Conservation (phyloP, 2,888 invertebrate species). For the Lasioglossum oenotherae region DNA sequence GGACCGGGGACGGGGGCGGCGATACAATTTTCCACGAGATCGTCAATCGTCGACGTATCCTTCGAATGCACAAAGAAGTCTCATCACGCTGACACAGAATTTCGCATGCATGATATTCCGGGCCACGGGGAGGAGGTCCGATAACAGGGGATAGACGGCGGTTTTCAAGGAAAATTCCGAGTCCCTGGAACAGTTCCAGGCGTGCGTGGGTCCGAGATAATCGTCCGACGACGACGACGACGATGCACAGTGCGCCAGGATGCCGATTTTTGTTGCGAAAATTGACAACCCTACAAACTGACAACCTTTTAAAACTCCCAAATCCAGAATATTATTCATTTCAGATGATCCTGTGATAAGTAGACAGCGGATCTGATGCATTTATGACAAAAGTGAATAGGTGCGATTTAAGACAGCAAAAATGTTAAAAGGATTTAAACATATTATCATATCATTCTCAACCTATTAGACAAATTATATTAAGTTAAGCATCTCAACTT, state of each 20-base stretch:
- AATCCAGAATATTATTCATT: too few relatives aligned
- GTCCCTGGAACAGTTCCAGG: conserved; percentile 41
- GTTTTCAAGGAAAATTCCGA: neutral
- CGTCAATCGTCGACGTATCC: neutral
- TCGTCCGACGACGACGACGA: conserved; percentile 10
- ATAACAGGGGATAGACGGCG: conserved; percentile 1
- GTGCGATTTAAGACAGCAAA: too few relatives aligned
- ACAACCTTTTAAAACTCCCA: too few relatives aligned
- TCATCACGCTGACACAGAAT: conserved; percentile 4
- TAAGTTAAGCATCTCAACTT: too few relatives aligned
- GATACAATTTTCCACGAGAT: neutral
- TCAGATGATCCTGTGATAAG: too few relatives aligned
- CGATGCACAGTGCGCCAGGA: neutral
- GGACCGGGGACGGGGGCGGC: neutral
- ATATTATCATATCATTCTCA: too few relatives aligned
- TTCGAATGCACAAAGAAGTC: neutral
- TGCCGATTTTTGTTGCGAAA: too few relatives aligned
- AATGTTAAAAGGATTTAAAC: too few relatives aligned
- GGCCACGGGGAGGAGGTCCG: neutral
- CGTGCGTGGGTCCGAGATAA: conserved; percentile 10
- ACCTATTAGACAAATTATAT: too few relatives aligned
- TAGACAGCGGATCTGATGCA: too few relatives aligned
- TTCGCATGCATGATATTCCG: conserved; percentile 21
- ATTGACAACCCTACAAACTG: too few relatives aligned
- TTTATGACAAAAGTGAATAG: too few relatives aligned